Evolutionary conservation across 2,888 invertebrate genomes (phyloP), one percentile per base, ranked within the genome.

Genomic region (Phlogophora meticulosa): DNA sequence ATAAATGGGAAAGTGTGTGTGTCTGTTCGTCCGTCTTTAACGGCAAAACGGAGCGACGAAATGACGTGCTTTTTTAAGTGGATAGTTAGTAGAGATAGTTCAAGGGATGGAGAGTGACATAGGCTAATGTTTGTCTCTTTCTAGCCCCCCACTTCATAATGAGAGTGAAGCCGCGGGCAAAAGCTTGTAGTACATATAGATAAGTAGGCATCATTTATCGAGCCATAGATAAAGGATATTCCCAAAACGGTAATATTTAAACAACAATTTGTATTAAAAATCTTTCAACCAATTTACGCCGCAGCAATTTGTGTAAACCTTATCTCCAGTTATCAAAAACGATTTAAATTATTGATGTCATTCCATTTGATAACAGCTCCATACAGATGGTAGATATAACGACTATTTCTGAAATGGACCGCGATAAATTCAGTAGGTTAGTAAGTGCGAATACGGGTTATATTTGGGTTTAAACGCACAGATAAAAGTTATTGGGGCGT

Each of bases 331-430:
- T 38, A 43, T 46, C 56, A 52, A 43, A 52, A 36, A 7, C 73
- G 56, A 65, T 72, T 72, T 48, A 64, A 52, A 74, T 74, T 48
- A 72, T 52, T 65, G n/a, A 64, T 56, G 78, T 43, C 46, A 52
- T 40, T 49, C 15, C 17, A 1, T 7, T n/a, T 10, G 45, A 55
- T 61, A 66, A 17, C 57, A 48, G 57, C 4, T 32, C 45, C 36
- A 59, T 48, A 62, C 22, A 51, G 36, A 55, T 59, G 17, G n/a
- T 4, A 22, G 32, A 49, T 60, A 51, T 34, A 9, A 49, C 72
- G 15, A 22, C 11, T 34, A n/a, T 22, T n/a, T 57, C 10, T 52
- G 52, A 22, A 66, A 49, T 40, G 57, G 42, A 32, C 45, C 3
- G 15, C 10, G 24, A 49, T 65, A 38, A 66, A 53, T 61, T 72